A percentile compares a stretch with the other conserved stretches of the same genome.
phyloP scores from a whole-genome alignment of 2,888 invertebrate genomes.

The Pinctada fucata region DNA sequence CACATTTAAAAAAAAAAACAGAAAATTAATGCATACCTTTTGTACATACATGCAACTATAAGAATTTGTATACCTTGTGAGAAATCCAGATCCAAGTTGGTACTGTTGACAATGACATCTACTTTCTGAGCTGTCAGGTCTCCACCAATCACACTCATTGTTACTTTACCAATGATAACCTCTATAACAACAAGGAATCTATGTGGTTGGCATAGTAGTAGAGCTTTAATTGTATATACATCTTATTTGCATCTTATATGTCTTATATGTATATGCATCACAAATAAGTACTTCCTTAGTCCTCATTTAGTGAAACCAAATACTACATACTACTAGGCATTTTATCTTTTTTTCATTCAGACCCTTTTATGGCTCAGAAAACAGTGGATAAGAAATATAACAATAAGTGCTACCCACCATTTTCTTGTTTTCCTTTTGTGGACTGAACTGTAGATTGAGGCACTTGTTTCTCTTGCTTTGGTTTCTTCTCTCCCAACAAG shows the following conservation, averaged over 20 bases:
- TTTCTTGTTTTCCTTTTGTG: background rate
- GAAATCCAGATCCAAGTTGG: slow-evolving; percentile 46
- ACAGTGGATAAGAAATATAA: background rate
- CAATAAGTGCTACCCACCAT: background rate
- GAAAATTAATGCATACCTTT: too few species aligned
- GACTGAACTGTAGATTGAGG: background rate
- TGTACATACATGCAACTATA: too few species aligned
- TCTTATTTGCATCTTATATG: too few species aligned
- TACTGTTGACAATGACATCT: slow-evolving; percentile 56
- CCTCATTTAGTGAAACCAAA: too few species aligned
- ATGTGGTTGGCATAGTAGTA: background rate
- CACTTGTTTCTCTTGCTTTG: background rate
- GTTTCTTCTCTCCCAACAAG: background rate
- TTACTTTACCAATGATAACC: slow-evolving; percentile 38
- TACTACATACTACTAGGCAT: too few species aligned
- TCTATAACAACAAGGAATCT: slow-evolving; percentile 5
- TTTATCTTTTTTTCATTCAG: too few species aligned
- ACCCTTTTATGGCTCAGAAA: too few species aligned
- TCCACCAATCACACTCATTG: slow-evolving; percentile 46
- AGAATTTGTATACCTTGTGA: slow-evolving; percentile 32
- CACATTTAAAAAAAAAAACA: too few species aligned
- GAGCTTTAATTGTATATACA: too few species aligned
- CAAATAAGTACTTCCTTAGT: too few species aligned
- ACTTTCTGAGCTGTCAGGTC: slow-evolving; percentile 47
- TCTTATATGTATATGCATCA: too few species aligned